These are phyloP conservation scores for Cirrhinus mrigala DNA, from an alignment of 2,797 vertebrate species.

Conservation along the genomic window DNA sequence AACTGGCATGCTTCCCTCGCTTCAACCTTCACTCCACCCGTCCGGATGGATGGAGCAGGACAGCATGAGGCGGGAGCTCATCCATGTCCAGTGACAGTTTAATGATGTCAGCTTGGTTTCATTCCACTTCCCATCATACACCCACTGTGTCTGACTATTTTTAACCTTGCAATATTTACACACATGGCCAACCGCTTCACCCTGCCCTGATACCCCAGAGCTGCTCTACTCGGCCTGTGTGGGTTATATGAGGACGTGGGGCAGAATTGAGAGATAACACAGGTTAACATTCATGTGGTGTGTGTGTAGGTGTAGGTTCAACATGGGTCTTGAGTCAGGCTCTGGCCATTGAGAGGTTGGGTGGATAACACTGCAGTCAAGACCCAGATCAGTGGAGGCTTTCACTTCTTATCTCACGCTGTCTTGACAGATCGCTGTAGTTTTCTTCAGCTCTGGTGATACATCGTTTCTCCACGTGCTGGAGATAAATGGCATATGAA, in stretches of 20 bases:
- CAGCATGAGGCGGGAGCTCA: slow-evolving; percentile 16
- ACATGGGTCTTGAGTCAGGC: not conserved
- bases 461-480: not conserved
- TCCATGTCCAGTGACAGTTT: slow-evolving; percentile 56
- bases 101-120: slow-evolving; percentile 58
- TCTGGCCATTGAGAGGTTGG: slow-evolving; percentile 27
- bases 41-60: slow-evolving; percentile 31
- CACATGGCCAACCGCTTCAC: slow-evolving; percentile 7
- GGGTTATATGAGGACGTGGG: slow-evolving; percentile 8
- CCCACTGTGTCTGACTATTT: slow-evolving; percentile 32
- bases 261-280: slow-evolving; percentile 3
- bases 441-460: not conserved
- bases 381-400: slow-evolving; percentile 35
- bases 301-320: not conserved
- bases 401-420: slow-evolving; percentile 12
- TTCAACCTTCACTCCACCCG: slow-evolving; percentile 31
- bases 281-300: slow-evolving; percentile 9
- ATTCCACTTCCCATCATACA: slow-evolving; percentile 29
- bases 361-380: slow-evolving; percentile 37
- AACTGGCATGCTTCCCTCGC: slow-evolving; percentile 28
- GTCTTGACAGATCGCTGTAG: not conserved
- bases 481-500: not conserved
- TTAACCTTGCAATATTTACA: slow-evolving; percentile 48
- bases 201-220: slow-evolving; percentile 20
- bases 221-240: not conserved